These are phyloP conservation scores for Sorex maritimensis DNA, from an alignment of 2,797 vertebrate genomes.

Conservation along the genomic window DNA sequence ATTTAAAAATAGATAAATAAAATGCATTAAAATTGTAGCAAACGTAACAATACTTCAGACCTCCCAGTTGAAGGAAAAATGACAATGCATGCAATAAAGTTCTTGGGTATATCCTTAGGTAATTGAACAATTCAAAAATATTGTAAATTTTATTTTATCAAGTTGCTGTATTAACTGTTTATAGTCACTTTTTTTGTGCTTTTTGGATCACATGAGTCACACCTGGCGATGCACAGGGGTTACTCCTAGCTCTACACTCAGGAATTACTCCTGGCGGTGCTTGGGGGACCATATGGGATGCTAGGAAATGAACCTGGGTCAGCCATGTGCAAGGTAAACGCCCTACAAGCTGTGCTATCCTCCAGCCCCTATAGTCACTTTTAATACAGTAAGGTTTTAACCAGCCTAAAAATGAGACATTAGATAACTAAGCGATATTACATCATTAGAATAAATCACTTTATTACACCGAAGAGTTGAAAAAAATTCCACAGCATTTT, in stretches of 20 bases:
- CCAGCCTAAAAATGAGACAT: neutral
- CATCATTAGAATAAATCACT: neutral
- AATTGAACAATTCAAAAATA: neutral
- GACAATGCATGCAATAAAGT: neutral
- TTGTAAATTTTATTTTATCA: conserved; percentile 32
- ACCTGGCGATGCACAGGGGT: too few species aligned
- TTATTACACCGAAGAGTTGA: conserved; percentile 24
- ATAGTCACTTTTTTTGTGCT: neutral
- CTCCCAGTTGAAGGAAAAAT: conserved; percentile 45
- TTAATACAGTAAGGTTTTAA: conserved; percentile 53
- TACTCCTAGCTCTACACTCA: too few species aligned
- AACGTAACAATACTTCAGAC: conserved; percentile 38
- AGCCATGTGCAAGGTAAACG: too few species aligned
- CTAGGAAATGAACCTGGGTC: too few species aligned
- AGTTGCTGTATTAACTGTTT: neutral
- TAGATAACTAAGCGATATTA: neutral
- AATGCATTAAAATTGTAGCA: neutral
- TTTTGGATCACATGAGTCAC: too few species aligned
- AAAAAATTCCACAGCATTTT: conserved; percentile 52
- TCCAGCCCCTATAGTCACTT: neutral
- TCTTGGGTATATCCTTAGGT: conserved; percentile 23
- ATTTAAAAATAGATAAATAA: neutral
- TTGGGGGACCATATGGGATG: too few species aligned
- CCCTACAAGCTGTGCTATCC: too few species aligned
- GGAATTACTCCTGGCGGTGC: too few species aligned